phyloP scores from a whole-genome alignment of 2,113 vertebrate genomes.

The Pelodiscus sinensis region DNA sequence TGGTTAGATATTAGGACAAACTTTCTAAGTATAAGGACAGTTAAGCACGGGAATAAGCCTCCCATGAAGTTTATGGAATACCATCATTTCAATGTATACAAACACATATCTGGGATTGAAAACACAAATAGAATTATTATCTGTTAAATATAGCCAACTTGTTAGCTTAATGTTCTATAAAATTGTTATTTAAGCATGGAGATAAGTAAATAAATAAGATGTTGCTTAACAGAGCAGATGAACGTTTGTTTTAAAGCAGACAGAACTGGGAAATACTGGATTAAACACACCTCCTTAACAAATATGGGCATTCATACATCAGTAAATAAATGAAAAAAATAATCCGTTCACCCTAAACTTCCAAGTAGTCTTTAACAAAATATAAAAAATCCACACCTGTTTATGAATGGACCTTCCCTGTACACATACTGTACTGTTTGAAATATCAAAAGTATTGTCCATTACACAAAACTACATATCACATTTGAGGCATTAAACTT shows the following conservation, averaged over 20 bases:
- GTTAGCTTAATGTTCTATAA: neutral
- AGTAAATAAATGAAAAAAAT: neutral
- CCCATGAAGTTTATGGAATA: too few relatives aligned
- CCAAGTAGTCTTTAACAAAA: neutral
- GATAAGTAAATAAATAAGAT: neutral
- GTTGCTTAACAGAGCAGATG: neutral
- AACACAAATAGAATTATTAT: too few relatives aligned
- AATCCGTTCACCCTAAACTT: rapidly evolving
- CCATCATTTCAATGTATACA: too few relatives aligned
- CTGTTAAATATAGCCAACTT: too few relatives aligned
- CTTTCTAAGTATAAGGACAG: too few relatives aligned
- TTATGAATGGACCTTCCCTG: constrained; percentile 2
- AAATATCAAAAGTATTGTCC: neutral
- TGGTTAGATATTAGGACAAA: too few relatives aligned
- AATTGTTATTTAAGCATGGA: neutral
- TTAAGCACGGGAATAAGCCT: too few relatives aligned
- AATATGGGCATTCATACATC: neutral
- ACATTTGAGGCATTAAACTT: constrained; percentile 11
- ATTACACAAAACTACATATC: constrained; percentile 25
- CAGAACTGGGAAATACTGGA: neutral
- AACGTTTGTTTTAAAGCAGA: neutral
- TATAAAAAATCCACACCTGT: rapidly evolving
- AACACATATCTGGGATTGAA: too few relatives aligned
- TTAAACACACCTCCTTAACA: neutral
- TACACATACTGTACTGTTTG: neutral